These are phyloP conservation scores for Leptobrachium leishanense DNA, from an alignment of 2,113 vertebrate species.

Conservation along the genomic window DNA sequence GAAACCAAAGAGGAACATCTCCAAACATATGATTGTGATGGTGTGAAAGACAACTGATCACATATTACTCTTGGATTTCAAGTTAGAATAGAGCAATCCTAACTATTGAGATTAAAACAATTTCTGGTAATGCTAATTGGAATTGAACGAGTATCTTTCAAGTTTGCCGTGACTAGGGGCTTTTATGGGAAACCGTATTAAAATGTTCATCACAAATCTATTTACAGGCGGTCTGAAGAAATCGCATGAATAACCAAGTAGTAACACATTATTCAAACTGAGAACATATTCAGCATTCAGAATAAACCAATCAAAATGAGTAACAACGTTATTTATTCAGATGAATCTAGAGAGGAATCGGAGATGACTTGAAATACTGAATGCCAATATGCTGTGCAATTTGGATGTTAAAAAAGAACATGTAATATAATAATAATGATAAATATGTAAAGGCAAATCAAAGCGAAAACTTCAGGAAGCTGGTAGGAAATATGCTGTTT, in stretches of 20 bases:
- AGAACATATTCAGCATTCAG: background rate
- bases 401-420: no score
- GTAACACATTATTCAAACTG: conserved; percentile 2
- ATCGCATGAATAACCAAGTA: background rate
- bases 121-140: background rate
- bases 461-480: no score
- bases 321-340: background rate
- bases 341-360: background rate
- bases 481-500: no score
- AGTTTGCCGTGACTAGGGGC: background rate
- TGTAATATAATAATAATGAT: no score
- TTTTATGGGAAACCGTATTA: background rate
- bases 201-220: conserved; percentile 11
- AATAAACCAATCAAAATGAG: conserved; percentile 4
- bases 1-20: background rate
- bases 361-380: background rate
- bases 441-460: no score
- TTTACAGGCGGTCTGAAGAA: conserved; percentile 10
- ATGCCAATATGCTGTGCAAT: background rate
- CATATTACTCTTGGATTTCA: background rate
- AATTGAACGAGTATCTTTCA: background rate
- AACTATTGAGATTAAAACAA: background rate
- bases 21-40: background rate
- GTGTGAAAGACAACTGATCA: background rate
- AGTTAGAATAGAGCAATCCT: background rate